Percentiles rank a stretch among this genome's conserved stretches.
These are phyloP conservation scores for Chaitophorus viminalis DNA, from an alignment of 2,888 invertebrate species.

Conservation along the genomic window DNA sequence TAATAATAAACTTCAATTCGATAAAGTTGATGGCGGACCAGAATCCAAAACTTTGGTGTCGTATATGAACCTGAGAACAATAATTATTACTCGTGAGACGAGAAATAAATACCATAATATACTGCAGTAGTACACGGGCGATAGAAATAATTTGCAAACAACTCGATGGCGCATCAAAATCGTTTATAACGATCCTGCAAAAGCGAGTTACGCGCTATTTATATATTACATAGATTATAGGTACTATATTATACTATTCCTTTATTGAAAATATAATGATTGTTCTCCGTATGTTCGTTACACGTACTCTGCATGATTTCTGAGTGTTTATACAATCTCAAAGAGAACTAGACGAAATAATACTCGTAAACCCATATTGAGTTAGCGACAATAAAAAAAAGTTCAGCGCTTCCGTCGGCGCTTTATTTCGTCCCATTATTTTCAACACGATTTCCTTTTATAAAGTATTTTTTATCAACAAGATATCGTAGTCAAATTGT, in stretches of 20 bases:
- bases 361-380: too few relatives aligned
- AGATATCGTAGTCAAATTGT: too few relatives aligned
- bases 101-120: neutral
- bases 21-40: slow-evolving; percentile 4
- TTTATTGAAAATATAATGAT: too few relatives aligned
- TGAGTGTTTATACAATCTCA: too few relatives aligned
- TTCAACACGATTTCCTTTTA: neutral
- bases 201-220: too few relatives aligned
- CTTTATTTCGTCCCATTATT: neutral
- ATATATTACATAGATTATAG: too few relatives aligned
- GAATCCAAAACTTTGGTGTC: slow-evolving; percentile 25
- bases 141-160: slow-evolving; percentile 20
- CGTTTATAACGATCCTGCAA: too few relatives aligned
- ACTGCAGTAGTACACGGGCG: too few relatives aligned
- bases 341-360: too few relatives aligned
- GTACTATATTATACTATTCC: neutral
- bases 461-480: neutral
- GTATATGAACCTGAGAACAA: neutral
- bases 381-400: too few relatives aligned
- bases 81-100: neutral
- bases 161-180: neutral
- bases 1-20: slow-evolving; percentile 34
- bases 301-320: too few relatives aligned
- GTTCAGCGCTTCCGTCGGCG: neutral
- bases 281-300: too few relatives aligned